These are phyloP conservation scores for Pionites leucogaster DNA, from an alignment of 2,113 vertebrate genomes.

Conservation along the genomic window DNA sequence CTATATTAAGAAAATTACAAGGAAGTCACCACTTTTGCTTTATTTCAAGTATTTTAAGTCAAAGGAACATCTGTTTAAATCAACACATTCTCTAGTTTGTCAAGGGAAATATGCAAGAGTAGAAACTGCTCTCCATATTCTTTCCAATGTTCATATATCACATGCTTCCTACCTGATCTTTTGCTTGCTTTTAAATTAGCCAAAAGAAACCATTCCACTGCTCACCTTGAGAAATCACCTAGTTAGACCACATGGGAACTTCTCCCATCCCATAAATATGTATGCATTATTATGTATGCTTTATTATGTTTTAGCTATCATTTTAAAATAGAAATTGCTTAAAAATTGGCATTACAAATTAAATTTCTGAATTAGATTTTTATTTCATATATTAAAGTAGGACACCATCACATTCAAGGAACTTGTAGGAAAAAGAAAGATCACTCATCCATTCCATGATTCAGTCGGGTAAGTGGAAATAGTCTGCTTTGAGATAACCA, in stretches of 20 bases:
- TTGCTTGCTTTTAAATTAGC: not conserved
- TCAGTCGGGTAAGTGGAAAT: not conserved
- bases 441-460: not conserved
- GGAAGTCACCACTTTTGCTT: not conserved
- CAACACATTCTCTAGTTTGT: not conserved
- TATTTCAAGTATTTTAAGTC: not conserved
- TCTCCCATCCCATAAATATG: not conserved
- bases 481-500: not conserved
- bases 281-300: not conserved
- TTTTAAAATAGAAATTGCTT: not conserved
- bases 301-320: not conserved
- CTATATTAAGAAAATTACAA: not conserved
- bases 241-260: fast-evolving
- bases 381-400: not conserved
- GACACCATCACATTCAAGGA: not conserved
- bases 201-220: not conserved
- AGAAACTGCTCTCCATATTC: not conserved
- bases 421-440: not conserved
- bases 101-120: not conserved
- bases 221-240: not conserved
- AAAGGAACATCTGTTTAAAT: not conserved
- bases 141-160: not conserved
- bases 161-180: not conserved
- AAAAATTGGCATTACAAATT: not conserved
- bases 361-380: not conserved